These are phyloP conservation scores for Drosophila bocqueti DNA, from an alignment of 1,140 invertebrate genomes.

Conservation along the genomic window DNA sequence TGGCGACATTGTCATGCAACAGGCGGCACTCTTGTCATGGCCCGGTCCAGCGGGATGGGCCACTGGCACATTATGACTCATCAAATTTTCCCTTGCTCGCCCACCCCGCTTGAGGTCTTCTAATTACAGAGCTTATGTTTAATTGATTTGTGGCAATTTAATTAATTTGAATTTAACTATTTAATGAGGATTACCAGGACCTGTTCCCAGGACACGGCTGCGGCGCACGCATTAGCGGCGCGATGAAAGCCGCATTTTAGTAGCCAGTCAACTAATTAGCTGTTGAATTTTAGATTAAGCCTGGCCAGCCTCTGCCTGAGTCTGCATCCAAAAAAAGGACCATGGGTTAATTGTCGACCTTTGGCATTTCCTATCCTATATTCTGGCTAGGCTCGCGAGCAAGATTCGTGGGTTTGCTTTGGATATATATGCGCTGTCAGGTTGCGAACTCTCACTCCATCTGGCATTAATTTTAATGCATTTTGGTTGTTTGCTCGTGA, in stretches of 20 bases:
- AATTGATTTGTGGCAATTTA: constrained; percentile 83
- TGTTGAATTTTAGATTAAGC: constrained; percentile 81
- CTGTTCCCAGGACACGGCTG: constrained; percentile 29
- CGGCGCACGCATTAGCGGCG: constrained; percentile 41
- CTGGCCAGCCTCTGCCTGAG: constrained; percentile 17
- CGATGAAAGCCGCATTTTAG: constrained; percentile 77
- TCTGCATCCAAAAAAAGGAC: constrained; percentile 16
- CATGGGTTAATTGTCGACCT: constrained; percentile 48
- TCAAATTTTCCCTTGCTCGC: constrained; percentile 11
- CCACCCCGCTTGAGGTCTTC: constrained; percentile 64
- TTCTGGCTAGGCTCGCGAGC: neutral
- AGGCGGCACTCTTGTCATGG: constrained; percentile 30
- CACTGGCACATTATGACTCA: constrained; percentile 46
- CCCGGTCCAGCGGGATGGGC: constrained; percentile 1
- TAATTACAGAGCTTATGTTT: constrained; percentile 81
- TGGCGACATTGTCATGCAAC: constrained; percentile 72
- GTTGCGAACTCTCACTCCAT: neutral
- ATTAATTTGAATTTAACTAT: constrained; percentile 84
- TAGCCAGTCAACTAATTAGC: constrained; percentile 73
- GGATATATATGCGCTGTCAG: constrained; percentile 23
- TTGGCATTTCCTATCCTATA: constrained; percentile 5
- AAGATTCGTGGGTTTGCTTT: neutral
- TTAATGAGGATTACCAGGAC: constrained; percentile 78
- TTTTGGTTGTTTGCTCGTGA: constrained; percentile 63
- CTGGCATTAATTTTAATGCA: constrained; percentile 68